A percentile compares a stretch with the other conserved stretches of the same genome.
Evolutionary conservation across 1,140 invertebrate genomes (phyloP).

Genomic region (Maniola jurtina): DNA sequence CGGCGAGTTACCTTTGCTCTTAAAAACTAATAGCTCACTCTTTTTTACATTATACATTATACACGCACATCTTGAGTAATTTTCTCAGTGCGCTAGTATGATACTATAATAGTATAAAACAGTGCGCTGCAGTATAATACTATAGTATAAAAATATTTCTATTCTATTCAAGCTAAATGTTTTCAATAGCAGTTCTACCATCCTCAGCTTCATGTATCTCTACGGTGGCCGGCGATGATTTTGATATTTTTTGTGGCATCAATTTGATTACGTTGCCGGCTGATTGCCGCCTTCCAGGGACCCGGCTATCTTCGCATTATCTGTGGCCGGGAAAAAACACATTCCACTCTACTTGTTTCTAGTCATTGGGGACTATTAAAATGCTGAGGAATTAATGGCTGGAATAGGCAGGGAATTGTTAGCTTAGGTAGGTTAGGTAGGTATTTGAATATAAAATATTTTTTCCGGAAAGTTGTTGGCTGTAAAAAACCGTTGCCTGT

Average conservation of each 20-base stretch:
- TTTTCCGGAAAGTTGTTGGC: background rate
- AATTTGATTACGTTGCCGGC: slow-evolving; percentile 56
- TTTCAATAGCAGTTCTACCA: background rate
- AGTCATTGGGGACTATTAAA: slow-evolving; percentile 30
- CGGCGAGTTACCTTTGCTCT: too few species aligned
- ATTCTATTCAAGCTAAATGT: too few species aligned
- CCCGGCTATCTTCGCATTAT: slow-evolving; percentile 33
- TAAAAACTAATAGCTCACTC: too few species aligned
- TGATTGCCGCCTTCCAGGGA: slow-evolving; percentile 50
- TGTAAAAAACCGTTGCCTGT: background rate
- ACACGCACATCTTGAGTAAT: too few species aligned
- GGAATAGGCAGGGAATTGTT: background rate
- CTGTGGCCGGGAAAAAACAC: slow-evolving; percentile 36
- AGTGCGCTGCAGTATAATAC: too few species aligned
- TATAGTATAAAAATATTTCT: too few species aligned
- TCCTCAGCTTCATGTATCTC: background rate
- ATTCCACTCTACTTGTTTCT: slow-evolving; percentile 30
- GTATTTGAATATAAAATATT: background rate
- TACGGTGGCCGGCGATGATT: slow-evolving; percentile 42
- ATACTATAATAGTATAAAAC: too few species aligned
- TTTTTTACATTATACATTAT: too few species aligned
- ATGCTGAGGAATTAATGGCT: slow-evolving; percentile 20
- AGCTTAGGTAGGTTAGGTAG: too few species aligned
- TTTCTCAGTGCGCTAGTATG: too few species aligned
- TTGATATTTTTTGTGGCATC: slow-evolving; percentile 57